phyloP scores from a whole-genome alignment of 2,113 vertebrate genomes.

The Daboia siamensis region DNA sequence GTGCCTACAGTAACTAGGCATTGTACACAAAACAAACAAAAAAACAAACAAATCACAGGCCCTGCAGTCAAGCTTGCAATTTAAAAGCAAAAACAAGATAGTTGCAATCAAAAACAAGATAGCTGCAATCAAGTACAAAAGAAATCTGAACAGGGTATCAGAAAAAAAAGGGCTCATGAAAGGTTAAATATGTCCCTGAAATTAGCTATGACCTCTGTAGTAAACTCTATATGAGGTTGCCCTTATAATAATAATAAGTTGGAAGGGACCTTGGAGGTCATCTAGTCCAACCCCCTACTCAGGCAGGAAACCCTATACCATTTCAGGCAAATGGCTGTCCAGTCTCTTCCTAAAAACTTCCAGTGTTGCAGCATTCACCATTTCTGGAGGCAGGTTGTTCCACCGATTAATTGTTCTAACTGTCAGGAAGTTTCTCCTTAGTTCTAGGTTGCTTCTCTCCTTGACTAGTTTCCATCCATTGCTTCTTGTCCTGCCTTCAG shows the following conservation, averaged over 20 bases:
- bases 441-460: no score
- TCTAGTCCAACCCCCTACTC: no score
- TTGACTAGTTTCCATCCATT: no score
- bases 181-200: background rate
- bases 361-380: no score
- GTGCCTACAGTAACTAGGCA: slow-evolving; percentile 12
- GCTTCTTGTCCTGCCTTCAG: no score
- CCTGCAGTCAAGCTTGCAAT: background rate
- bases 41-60: background rate
- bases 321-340: no score
- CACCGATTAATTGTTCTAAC: no score
- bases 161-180: background rate
- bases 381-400: no score
- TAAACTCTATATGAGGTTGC: background rate
- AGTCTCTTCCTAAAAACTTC: no score
- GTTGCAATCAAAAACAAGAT: background rate
- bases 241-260: background rate
- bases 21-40: background rate
- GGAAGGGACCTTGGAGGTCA: no score
- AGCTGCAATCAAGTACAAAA: background rate
- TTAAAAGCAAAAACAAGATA: background rate
- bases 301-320: no score
- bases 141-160: background rate
- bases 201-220: background rate
- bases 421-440: no score